Base-by-base conservation (phyloP, 2,888 invertebrate genomes). In the Mythimna ferrago region DNA sequence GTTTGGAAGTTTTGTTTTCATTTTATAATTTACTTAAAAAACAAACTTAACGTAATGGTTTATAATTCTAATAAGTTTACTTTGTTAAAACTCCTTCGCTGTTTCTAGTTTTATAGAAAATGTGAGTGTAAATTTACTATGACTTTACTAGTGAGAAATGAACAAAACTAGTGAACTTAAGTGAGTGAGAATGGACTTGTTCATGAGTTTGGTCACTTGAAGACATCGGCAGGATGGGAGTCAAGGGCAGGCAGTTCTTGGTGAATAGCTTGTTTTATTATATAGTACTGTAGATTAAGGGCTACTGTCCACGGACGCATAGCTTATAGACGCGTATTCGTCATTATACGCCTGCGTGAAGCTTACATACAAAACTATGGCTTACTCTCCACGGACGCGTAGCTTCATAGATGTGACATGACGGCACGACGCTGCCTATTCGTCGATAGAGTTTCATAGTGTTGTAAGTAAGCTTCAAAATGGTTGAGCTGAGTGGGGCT, bases 221-320 rank as follows among this genome's bases (percentile, higher is more conserved):
- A 79, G 86, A 82, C 21, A 11, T 71, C 76, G 65, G 21, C 78
- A 87, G 73, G 84, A 94, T 94, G 94, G 94, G 94, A 70, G 94
- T 94, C 84, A 94, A 94, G 82, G 90, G 94, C 84, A 92, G 93
- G 92, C 81, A 81, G 65, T 94, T 90, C 73, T 80, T 94, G 94
- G 94, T 94, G 92, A 94, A 89, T 93, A 88, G 77, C 58, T 82
- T 68, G 61, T 72, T 63, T 72, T 61, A 44, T 63, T 74, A 72
- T 58, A 60, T 81, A 79, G 65, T 71, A n/a, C 26, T 35, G 51
- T 84, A 82, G 66, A 62, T 78, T 63, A 62, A 41, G 41, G 41
- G 9, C 9, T 41, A 41, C 41, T 41, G 10, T 41, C 9, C 41
- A 38, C 38, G 38, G 38, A 38, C 38, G 38, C 38, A 6, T 38